These are phyloP conservation scores for Istiophorus platypterus DNA, from an alignment of 2,113 vertebrate species.

Conservation along the genomic window DNA sequence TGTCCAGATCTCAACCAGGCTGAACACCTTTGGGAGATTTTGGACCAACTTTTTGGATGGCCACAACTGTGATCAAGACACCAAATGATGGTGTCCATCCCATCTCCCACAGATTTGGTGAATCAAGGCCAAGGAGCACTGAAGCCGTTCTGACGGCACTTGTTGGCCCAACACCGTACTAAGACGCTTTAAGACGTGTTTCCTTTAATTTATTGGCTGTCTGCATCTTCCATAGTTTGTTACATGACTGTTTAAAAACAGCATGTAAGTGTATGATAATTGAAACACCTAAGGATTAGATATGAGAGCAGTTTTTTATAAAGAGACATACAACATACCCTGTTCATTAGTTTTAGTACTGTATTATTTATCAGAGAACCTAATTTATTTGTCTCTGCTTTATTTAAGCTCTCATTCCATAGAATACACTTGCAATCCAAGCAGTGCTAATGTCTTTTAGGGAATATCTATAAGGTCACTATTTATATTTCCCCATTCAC, in stretches of 20 bases:
- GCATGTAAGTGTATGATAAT: neutral
- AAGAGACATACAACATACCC: neutral
- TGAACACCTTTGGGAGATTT: too few species aligned
- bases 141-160: too few species aligned
- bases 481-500: conserved; percentile 15
- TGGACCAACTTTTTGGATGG: too few species aligned
- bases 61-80: too few species aligned
- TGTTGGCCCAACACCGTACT: too few species aligned
- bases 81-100: too few species aligned
- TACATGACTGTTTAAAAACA: neutral
- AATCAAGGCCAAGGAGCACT: too few species aligned
- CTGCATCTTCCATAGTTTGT: neutral
- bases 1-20: too few species aligned
- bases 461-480: neutral
- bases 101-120: too few species aligned
- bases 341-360: neutral
- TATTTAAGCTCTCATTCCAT: neutral
- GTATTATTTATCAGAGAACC: conserved; percentile 13
- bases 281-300: neutral
- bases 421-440: conserved; percentile 3
- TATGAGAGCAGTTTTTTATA: neutral
- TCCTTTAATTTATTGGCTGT: too few species aligned
- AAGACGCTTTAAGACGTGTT: too few species aligned
- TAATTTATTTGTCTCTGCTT: neutral
- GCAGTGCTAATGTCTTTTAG: conserved; percentile 14